Percentiles rank a stretch among this genome's conserved stretches.
phyloP scores from a whole-genome alignment of 2,797 vertebrate species.

The Arremon aurantiirostris region DNA sequence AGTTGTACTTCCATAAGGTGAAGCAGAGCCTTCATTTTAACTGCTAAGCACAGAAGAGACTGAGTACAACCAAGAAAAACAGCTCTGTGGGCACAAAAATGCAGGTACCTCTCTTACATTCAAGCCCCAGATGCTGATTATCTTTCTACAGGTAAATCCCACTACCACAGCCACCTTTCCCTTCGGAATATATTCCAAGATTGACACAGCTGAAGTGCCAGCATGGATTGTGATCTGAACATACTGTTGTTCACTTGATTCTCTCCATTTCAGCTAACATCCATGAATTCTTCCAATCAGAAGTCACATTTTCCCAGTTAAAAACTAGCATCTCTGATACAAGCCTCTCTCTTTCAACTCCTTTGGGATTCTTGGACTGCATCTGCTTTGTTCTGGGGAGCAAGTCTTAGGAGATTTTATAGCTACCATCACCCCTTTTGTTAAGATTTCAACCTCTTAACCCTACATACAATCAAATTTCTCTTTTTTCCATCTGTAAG shows the following conservation, averaged over 20 bases:
- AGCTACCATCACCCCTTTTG: background rate
- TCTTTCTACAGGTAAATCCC: background rate
- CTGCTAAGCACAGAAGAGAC: background rate
- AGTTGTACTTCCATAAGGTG: accelerated
- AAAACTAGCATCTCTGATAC: background rate
- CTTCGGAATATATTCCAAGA: background rate
- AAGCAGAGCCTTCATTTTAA: background rate
- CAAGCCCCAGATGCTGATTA: background rate
- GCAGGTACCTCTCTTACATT: background rate
- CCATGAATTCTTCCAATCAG: background rate
- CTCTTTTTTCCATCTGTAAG: background rate
- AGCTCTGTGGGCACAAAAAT: background rate
- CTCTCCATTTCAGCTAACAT: background rate
- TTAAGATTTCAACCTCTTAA: background rate
- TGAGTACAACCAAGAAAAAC: background rate
- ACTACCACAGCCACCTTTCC: accelerated
- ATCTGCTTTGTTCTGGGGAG: background rate
- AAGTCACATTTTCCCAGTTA: background rate
- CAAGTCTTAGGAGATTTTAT: background rate
- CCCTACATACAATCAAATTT: background rate
- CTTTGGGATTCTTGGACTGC: background rate
- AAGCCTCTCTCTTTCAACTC: background rate
- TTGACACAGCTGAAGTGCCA: background rate
- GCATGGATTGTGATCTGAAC: accelerated
- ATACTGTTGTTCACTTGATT: background rate